Evolutionary conservation across 1,140 invertebrate genomes (phyloP).

Genomic region (Campoletis sonorensis): DNA sequence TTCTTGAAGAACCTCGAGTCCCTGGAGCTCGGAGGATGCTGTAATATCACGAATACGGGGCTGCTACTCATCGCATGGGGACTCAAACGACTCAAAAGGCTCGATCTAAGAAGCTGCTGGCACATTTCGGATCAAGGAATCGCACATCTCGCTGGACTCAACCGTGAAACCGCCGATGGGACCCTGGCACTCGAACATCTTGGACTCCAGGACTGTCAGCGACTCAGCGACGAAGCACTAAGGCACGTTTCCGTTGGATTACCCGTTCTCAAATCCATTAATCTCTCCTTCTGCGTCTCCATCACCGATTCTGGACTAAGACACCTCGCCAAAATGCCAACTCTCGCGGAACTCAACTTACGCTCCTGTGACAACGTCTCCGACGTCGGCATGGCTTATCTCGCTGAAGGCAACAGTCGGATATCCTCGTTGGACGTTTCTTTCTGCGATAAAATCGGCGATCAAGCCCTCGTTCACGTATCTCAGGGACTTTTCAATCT

Average conservation of each 20-base stretch:
- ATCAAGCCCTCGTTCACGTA: constrained; percentile 91
- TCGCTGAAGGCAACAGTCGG: constrained; percentile 90
- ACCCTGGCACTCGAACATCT: constrained; percentile 88
- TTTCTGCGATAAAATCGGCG: constrained; percentile 96
- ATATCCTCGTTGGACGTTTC: constrained; percentile 92
- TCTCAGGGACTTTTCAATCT: constrained; percentile 92
- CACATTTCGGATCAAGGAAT: constrained; percentile 94
- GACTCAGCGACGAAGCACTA: constrained; percentile 93
- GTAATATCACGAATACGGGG: constrained; percentile 92
- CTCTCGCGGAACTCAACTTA: constrained; percentile 91
- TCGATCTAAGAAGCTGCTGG: constrained; percentile 95
- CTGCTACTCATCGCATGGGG: constrained; percentile 91
- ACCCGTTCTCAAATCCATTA: constrained; percentile 88
- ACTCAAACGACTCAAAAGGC: constrained; percentile 86
- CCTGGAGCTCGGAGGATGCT: constrained; percentile 93
- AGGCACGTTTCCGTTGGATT: constrained; percentile 89
- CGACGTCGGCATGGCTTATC: constrained; percentile 92
- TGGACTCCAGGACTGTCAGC: constrained; percentile 95
- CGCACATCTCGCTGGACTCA: constrained; percentile 88
- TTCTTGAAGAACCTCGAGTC: constrained; percentile 91
- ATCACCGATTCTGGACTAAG: constrained; percentile 94
- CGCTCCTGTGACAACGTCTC: constrained; percentile 95
- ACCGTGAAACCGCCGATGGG: constrained; percentile 80
- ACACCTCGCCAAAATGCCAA: constrained; percentile 90
- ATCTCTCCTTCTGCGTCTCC: constrained; percentile 95